Evolutionary conservation across 2,888 invertebrate genomes (phyloP).

Genomic region (Synanthedon andrenaeformis): DNA sequence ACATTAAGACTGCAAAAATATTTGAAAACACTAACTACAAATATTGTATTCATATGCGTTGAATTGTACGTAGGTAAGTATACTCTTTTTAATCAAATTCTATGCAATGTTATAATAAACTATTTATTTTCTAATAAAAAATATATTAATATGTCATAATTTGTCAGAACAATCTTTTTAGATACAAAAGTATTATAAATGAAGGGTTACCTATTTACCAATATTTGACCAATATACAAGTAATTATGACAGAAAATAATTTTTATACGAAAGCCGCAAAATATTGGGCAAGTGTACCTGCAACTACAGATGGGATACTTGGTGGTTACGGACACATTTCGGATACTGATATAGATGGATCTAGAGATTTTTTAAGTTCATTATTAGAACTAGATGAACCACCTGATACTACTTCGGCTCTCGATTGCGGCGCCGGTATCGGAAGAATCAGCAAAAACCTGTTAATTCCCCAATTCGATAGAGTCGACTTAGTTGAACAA

Average conservation of each 20-base stretch:
- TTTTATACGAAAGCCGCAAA: conserved; percentile 81
- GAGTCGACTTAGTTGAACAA: conserved; percentile 93
- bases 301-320: conserved; percentile 93
- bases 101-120: too few relatives aligned
- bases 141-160: too few relatives aligned
- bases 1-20: too few relatives aligned
- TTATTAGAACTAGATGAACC: conserved; percentile 44
- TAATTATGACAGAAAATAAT: conserved; percentile 26
- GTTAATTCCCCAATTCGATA: conserved; percentile 81
- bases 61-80: too few relatives aligned
- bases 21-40: too few relatives aligned
- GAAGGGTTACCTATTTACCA: too few relatives aligned
- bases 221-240: too few relatives aligned
- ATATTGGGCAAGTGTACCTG: conserved; percentile 89
- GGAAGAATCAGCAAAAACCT: conserved; percentile 91
- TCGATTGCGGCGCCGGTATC: conserved; percentile 98
- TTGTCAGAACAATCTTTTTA: too few relatives aligned
- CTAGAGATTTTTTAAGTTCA: conserved; percentile 79
- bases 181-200: too few relatives aligned
- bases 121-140: too few relatives aligned
- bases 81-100: too few relatives aligned
- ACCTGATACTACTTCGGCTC: conserved; percentile 74
- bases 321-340: conserved; percentile 93
- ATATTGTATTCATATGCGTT: too few relatives aligned
- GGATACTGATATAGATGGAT: conserved; percentile 87